phyloP scores from a whole-genome alignment of 2,113 vertebrate species.

The Eidolon helvum region DNA sequence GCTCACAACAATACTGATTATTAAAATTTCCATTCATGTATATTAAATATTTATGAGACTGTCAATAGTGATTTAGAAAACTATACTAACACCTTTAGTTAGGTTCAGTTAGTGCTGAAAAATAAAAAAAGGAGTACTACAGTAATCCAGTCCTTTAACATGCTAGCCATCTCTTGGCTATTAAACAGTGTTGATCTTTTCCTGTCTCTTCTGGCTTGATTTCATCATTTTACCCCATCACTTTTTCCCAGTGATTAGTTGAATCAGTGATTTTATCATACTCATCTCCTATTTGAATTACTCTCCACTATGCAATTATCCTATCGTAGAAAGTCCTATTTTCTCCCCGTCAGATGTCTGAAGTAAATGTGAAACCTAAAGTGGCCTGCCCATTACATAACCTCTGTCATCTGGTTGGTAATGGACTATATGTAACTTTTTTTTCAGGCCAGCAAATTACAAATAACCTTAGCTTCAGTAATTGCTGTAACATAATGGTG shows the following conservation, averaged over 20 bases:
- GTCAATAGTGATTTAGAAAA: neutral
- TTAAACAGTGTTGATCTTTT: constrained; percentile 75
- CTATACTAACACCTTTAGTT: neutral
- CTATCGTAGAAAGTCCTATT: constrained; percentile 83
- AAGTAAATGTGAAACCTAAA: constrained; percentile 83
- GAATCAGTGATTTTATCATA: constrained; percentile 83
- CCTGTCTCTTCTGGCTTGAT: constrained; percentile 72
- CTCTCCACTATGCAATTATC: constrained; percentile 84
- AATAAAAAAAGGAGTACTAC: neutral
- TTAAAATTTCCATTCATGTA: neutral
- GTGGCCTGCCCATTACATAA: constrained; percentile 81
- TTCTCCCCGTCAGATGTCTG: constrained; percentile 82
- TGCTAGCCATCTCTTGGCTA: constrained; percentile 1
- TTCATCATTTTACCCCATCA: constrained; percentile 77
- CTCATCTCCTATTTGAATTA: constrained; percentile 82
- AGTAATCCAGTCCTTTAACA: neutral
- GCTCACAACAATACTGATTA: neutral
- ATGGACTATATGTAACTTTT: constrained; percentile 72
- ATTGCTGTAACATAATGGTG: constrained; percentile 66
- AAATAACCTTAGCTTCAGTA: constrained; percentile 71
- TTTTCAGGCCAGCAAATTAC: constrained; percentile 64
- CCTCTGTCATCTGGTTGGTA: constrained; percentile 78
- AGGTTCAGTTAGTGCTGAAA: neutral
- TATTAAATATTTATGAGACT: constrained; percentile 1
- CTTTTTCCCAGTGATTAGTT: constrained; percentile 82